Base-by-base conservation (phyloP, 2,113 vertebrate genomes). In the Nerophis lumbriciformis region DNA sequence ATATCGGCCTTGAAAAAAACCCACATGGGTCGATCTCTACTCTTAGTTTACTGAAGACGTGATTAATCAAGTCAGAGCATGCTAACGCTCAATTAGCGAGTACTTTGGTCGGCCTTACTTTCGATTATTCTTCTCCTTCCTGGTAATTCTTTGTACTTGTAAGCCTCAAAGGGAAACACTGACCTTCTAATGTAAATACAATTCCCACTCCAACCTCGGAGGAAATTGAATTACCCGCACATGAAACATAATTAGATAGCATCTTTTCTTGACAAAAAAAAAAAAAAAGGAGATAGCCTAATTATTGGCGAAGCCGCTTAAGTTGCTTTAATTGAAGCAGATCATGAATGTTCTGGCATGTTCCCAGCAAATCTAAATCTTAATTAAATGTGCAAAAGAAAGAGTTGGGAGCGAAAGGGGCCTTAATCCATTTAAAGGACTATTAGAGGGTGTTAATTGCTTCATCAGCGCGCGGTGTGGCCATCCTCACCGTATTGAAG, bases 351-450 rank as follows among this genome's bases (percentile, higher is more conserved):
- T 88, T 78, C 69, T 83, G 87, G 85, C 85, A 84, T 88, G 86
- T 87, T 90, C 79, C 79, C 88, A 88, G 83, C 86, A 89, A 90
- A 90, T 90, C 87, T 90, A 89, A 88, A 89, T 89, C 85, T 88
- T 90, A 91, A 91, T 91, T 90, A 90, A 86, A 89, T 90, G 83
- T 64, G 81, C 73, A 80, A 83, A 84, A 90, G 83, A 89, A 88
- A 88, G 84, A 85, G 85, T 81, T 81, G 76, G 82, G n/a, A 16
- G 55, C 85, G 85, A 28, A 28, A 85, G 83, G 65, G 78, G 75
- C 81, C 59, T 74, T 91, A 91, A 91, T 91, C 89, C 87, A 88
- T 89, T 89, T 87, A 88, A 81, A 75, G 75, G 72, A 85, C 87
- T 89, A 91, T 90, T 90, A 90, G 79, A 65, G 75, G 81, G 82